These are phyloP conservation scores for Sycobia sp. DNA, from an alignment of 1,140 invertebrate species.

Conservation along the genomic window DNA sequence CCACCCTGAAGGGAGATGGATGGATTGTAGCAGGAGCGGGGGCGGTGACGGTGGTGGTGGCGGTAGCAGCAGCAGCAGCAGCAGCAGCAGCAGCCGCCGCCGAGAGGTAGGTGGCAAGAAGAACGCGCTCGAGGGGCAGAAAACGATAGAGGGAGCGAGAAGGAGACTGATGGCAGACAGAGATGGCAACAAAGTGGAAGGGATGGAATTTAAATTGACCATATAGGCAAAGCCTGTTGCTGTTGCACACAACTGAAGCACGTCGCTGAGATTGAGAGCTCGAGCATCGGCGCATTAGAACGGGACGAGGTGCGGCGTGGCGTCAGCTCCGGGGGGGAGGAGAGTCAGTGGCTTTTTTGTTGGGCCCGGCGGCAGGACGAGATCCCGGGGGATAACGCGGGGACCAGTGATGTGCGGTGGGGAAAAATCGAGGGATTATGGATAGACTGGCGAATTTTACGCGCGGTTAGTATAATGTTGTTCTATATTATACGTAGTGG, in stretches of 20 bases:
- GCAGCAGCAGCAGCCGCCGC: neutral
- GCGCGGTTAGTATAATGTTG: conserved; percentile 51
- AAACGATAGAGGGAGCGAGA: conserved; percentile 26
- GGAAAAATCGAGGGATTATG: conserved; percentile 52
- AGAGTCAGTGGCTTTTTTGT: too few relatives aligned
- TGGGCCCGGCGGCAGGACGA: neutral
- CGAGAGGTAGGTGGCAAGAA: conserved; percentile 26
- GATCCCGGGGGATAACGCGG: too few relatives aligned
- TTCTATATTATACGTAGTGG: too few relatives aligned
- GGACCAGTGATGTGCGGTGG: conserved; percentile 54
- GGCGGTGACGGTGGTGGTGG: neutral
- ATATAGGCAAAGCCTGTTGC: conserved; percentile 61
- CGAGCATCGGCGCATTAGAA: neutral
- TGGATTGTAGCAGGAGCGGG: too few relatives aligned
- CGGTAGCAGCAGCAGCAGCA: neutral
- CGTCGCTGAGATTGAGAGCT: neutral
- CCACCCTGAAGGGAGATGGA: conserved; percentile 45
- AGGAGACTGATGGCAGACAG: neutral
- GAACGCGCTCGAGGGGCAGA: too few relatives aligned
- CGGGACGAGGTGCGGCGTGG: neutral
- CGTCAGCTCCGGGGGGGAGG: too few relatives aligned
- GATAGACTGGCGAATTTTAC: conserved; percentile 53
- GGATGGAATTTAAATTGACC: conserved; percentile 48
- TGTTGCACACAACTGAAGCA: conserved; percentile 38
- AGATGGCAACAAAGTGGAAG: conserved; percentile 44